These are phyloP conservation scores for Mythimna albipuncta DNA, from an alignment of 2,888 invertebrate species.

Conservation along the genomic window DNA sequence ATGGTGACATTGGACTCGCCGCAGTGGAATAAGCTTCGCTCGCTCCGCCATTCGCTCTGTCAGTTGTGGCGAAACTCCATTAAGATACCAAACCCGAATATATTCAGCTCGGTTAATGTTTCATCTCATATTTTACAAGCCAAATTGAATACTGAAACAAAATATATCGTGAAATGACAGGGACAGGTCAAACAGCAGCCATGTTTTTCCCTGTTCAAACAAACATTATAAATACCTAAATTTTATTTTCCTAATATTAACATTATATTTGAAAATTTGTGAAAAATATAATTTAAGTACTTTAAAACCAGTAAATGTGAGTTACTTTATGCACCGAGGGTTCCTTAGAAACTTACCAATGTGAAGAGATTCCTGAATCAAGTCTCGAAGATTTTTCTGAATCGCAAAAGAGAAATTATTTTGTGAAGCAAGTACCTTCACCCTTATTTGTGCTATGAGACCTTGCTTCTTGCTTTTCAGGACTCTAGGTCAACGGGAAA, in stretches of 20 bases:
- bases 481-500: too few relatives aligned
- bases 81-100: conserved; percentile 66
- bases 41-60: conserved; percentile 51
- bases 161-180: conserved; percentile 2
- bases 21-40: conserved; percentile 49
- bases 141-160: conserved; percentile 24
- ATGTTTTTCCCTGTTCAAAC: conserved; percentile 13
- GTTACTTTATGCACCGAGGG: too few relatives aligned
- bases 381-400: too few relatives aligned
- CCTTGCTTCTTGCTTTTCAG: too few relatives aligned
- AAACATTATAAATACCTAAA: background rate
- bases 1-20: conserved; percentile 57
- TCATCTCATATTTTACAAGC: conserved; percentile 43
- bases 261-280: background rate
- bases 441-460: too few relatives aligned
- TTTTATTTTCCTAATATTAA: background rate
- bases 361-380: too few relatives aligned
- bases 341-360: too few relatives aligned
- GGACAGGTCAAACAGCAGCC: conserved; percentile 3
- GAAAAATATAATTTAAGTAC: background rate
- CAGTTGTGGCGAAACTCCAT: conserved; percentile 73
- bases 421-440: too few relatives aligned
- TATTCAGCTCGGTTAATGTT: conserved; percentile 59
- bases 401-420: too few relatives aligned
- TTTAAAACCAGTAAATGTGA: background rate